A percentile compares a stretch with the other conserved stretches of the same genome.
Evolutionary conservation across 2,113 vertebrate genomes (phyloP).

Genomic region (Pseudopipra pipra): DNA sequence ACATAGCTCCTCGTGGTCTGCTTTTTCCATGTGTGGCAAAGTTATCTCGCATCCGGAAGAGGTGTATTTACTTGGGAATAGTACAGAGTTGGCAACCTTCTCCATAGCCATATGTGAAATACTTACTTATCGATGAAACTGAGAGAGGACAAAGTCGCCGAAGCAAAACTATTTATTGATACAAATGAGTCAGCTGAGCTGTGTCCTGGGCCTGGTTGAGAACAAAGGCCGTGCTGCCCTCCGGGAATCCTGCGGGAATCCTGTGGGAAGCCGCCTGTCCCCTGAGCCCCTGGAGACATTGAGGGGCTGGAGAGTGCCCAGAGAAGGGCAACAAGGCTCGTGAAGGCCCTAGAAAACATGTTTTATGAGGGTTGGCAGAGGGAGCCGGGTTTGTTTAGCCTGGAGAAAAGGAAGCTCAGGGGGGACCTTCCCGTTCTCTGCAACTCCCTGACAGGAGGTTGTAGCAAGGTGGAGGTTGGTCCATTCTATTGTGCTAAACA

Average conservation of each 20-base stretch:
- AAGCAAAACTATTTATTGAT: too few relatives aligned
- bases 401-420: background rate
- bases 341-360: background rate
- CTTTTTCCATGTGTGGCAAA: conserved; percentile 96
- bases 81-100: conserved; percentile 98
- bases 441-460: background rate
- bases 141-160: too few relatives aligned
- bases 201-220: too few relatives aligned
- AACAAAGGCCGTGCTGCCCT: too few relatives aligned
- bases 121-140: too few relatives aligned
- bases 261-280: too few relatives aligned
- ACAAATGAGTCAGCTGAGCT: too few relatives aligned
- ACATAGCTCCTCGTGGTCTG: conserved; percentile 97
- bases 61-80: conserved; percentile 97
- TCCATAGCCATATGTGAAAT: conserved; percentile 87
- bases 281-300: background rate
- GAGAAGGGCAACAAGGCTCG: background rate
- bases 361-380: background rate
- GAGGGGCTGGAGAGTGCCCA: background rate
- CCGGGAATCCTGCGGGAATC: too few relatives aligned
- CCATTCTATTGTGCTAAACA: background rate
- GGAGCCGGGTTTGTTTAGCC: background rate
- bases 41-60: conserved; percentile 97
- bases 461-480: background rate
- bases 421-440: background rate